A percentile compares a stretch with the other conserved stretches of the same genome.
These are phyloP conservation scores for Sebastes umbrosus DNA, from an alignment of 2,797 vertebrate species.

Conservation along the genomic window DNA sequence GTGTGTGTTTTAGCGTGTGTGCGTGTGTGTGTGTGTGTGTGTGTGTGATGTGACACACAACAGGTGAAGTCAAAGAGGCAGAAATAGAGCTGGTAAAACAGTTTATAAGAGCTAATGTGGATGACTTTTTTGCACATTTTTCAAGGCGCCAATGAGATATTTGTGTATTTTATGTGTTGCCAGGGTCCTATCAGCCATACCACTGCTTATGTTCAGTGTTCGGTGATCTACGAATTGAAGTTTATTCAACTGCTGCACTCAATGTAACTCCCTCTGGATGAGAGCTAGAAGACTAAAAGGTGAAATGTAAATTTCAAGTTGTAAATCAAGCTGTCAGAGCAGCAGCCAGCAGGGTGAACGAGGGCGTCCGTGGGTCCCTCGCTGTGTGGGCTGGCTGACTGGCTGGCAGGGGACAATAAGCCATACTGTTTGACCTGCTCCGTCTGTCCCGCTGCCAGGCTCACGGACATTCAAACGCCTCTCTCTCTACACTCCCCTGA, in stretches of 20 bases:
- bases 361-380: slow-evolving; percentile 58
- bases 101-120: not conserved
- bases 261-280: not conserved
- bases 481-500: slow-evolving; percentile 26
- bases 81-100: too few species aligned
- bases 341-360: slow-evolving; percentile 64
- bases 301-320: slow-evolving; percentile 38
- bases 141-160: not conserved
- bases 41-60: not conserved
- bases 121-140: not conserved
- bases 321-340: slow-evolving; percentile 69
- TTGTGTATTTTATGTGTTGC: slow-evolving; percentile 5
- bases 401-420: slow-evolving; percentile 72
- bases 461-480: slow-evolving; percentile 52
- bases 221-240: not conserved
- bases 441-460: slow-evolving; percentile 58
- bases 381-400: slow-evolving; percentile 67
- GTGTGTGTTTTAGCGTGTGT: not conserved
- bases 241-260: not conserved
- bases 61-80: not conserved
- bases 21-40: not conserved
- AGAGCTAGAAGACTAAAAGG: slow-evolving; percentile 18
- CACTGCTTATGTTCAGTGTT: not conserved
- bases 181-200: not conserved
- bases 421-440: slow-evolving; percentile 70